A percentile compares a stretch with the other conserved stretches of the same genome.
These are phyloP conservation scores for Coboldia fuscipes DNA, from an alignment of 1,140 invertebrate species.

Conservation along the genomic window DNA sequence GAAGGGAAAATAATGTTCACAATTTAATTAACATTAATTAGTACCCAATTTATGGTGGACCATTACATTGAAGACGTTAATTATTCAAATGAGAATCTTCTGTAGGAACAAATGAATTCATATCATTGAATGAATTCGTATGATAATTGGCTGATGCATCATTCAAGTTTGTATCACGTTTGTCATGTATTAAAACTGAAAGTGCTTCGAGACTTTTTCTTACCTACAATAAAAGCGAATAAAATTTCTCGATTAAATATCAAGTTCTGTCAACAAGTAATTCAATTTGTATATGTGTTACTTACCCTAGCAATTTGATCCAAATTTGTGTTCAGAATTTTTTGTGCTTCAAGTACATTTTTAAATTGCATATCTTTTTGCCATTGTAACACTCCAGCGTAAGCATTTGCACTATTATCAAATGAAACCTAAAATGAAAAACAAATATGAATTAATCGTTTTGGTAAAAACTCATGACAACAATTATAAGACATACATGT, in stretches of 20 bases:
- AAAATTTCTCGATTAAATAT: constrained; percentile 3
- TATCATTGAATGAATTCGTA: constrained; percentile 1
- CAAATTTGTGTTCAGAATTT: constrained; percentile 13
- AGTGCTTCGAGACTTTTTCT: constrained; percentile 15
- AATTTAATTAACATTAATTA: no score
- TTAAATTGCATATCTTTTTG: constrained; percentile 13
- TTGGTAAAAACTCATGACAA: not conserved
- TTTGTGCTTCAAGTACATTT: constrained; percentile 14
- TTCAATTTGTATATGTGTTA: not conserved
- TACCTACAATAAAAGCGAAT: constrained; percentile 8
- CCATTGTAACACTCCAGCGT: constrained; percentile 14
- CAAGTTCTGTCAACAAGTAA: not conserved
- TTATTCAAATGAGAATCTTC: not conserved
- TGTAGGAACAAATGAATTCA: not conserved
- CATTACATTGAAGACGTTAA: not conserved
- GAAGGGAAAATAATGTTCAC: no score
- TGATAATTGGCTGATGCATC: not conserved
- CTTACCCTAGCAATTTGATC: constrained; percentile 15
- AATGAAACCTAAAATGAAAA: constrained; percentile 6
- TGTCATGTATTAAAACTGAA: constrained; percentile 15
- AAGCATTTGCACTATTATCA: constrained; percentile 13
- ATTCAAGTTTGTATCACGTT: constrained; percentile 5
- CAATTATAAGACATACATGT: constrained; percentile 7
- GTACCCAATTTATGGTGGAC: not conserved
- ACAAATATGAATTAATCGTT: constrained; percentile 1